Conservation (phyloP, 1,140 invertebrate genomes). For the Homarus americanus region DNA sequence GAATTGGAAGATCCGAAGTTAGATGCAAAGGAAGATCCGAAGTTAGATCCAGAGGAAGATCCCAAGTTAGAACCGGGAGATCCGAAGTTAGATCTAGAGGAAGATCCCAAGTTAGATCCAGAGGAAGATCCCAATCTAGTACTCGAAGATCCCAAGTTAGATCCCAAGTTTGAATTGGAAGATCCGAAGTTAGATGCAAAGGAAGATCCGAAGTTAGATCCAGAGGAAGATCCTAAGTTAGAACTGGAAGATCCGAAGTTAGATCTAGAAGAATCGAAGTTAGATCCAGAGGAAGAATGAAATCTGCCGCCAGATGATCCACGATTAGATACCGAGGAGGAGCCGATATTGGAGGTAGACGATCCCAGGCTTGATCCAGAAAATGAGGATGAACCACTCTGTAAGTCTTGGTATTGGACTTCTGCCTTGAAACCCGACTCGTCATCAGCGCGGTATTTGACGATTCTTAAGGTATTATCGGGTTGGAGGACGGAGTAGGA, state of each 20-base stretch:
- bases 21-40: neutral
- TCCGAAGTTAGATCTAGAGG: neutral
- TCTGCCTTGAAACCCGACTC: constrained; percentile 79
- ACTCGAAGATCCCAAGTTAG: neutral
- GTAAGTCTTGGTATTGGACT: constrained; percentile 23
- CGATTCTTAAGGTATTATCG: constrained; percentile 81
- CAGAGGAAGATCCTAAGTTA: neutral
- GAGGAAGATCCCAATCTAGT: no score
- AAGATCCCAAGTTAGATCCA: neutral
- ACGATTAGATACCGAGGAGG: neutral
- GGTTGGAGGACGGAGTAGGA: constrained; percentile 82
- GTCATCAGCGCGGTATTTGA: constrained; percentile 83
- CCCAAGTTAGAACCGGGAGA: neutral
- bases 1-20: neutral
- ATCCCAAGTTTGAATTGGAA: neutral
- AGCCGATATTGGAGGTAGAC: neutral
- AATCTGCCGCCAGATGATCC: neutral
- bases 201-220: no score
- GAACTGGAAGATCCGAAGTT: neutral
- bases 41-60: neutral
- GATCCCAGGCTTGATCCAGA: neutral
- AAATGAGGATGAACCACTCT: neutral
- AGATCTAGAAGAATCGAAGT: neutral
- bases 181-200: no score
- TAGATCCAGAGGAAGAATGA: neutral